Percentiles rank a stretch among this genome's conserved stretches.
These are phyloP conservation scores for Hirtodrosophila cameraria DNA, from an alignment of 2,888 invertebrate genomes.

Conservation along the genomic window DNA sequence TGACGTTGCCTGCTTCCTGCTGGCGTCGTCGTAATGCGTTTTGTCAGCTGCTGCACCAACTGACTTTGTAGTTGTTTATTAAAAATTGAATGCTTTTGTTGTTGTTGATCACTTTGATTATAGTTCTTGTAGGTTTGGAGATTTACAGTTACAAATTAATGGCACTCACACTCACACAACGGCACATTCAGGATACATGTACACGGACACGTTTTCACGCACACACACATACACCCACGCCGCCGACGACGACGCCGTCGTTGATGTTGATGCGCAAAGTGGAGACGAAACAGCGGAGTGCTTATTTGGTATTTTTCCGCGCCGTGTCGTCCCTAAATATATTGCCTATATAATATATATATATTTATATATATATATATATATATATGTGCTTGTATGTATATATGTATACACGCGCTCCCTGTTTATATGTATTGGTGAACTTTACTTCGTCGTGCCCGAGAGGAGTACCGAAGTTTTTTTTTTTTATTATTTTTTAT, in stretches of 20 bases:
- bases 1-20: constrained; percentile 45
- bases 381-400: constrained; percentile 43
- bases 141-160: constrained; percentile 44
- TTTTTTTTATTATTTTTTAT: constrained; percentile 49
- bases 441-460: constrained; percentile 57
- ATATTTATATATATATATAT: constrained; percentile 31
- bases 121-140: constrained; percentile 25
- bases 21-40: constrained; percentile 27
- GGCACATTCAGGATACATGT: constrained; percentile 45
- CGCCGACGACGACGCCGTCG: constrained; percentile 20
- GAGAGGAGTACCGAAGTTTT: constrained; percentile 67
- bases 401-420: constrained; percentile 25
- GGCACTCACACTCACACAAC: constrained; percentile 48
- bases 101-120: constrained; percentile 24
- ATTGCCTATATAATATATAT: constrained; percentile 51
- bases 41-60: constrained; percentile 35
- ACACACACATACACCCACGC: constrained; percentile 25
- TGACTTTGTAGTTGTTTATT: constrained; percentile 18
- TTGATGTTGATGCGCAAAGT: constrained; percentile 53
- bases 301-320: constrained; percentile 75
- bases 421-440: constrained; percentile 55
- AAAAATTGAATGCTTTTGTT: constrained; percentile 23
- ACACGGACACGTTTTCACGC: constrained; percentile 16
- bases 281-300: constrained; percentile 47
- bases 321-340: constrained; percentile 70